Evolutionary conservation across 2,113 vertebrate genomes (phyloP).

Genomic region (Epinephelus fuscoguttatus): DNA sequence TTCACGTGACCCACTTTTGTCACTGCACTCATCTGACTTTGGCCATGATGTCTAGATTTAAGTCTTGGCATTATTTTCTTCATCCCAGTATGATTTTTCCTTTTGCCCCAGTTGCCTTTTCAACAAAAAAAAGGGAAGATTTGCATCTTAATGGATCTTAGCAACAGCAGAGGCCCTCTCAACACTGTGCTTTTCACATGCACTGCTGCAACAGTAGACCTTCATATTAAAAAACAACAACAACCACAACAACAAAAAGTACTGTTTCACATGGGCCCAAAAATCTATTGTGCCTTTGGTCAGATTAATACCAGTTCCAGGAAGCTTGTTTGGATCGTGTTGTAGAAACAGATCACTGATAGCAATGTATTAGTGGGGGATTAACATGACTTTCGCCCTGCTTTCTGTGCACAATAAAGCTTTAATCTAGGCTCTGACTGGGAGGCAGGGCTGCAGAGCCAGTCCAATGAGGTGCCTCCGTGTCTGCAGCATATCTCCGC

Average conservation of each 20-base stretch:
- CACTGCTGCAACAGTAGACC: constrained; percentile 12
- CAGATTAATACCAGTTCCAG: constrained; percentile 54
- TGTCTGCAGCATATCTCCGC: constrained; percentile 42
- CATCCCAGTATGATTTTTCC: constrained; percentile 46
- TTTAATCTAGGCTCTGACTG: constrained; percentile 71
- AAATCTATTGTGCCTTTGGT: constrained; percentile 16
- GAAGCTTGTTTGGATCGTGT: constrained; percentile 56
- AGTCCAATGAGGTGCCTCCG: constrained; percentile 60
- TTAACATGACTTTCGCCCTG: constrained; percentile 75
- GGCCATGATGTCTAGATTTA: constrained; percentile 16
- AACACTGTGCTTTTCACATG: constrained; percentile 40
- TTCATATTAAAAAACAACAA: background rate
- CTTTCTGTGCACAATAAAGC: constrained; percentile 73
- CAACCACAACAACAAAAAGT: constrained; percentile 38
- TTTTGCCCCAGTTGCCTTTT: constrained; percentile 38
- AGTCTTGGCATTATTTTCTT: constrained; percentile 22
- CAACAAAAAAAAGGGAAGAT: constrained; percentile 50
- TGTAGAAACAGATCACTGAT: constrained; percentile 65
- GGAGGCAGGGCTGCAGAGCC: constrained; percentile 10
- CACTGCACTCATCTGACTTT: constrained; percentile 33
- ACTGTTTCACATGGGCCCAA: constrained; percentile 23
- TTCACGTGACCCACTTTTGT: constrained; percentile 26
- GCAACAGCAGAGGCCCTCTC: constrained; percentile 64
- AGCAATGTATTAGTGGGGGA: constrained; percentile 68
- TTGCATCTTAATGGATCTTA: constrained; percentile 73